Evolutionary conservation across 1,140 invertebrate species (phyloP), one percentile per base, ranked within the genome.

Genomic region (Drosophila nigrodunni): DNA sequence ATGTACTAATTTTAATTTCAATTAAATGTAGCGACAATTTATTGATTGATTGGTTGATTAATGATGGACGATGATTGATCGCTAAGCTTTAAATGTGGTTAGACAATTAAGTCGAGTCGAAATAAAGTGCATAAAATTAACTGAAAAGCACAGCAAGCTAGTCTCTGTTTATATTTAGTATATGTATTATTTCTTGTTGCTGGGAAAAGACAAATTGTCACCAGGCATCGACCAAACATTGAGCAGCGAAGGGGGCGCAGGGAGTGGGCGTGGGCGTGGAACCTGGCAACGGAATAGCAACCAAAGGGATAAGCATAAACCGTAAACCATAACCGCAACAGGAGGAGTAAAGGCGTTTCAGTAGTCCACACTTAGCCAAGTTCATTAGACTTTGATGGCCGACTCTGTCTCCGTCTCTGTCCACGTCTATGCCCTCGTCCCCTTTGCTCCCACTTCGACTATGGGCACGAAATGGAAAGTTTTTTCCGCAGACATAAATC

Each of bases 71-170:
- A 61, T 76, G 21, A 64, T 74, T 75, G 60, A 85, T 68, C 74
- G 80, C 86, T 86, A 70, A 80, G 85, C 83, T 88, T 88, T 88
- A 83, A 88, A 80, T 88, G 83, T 87, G 80, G 85, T 89, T 87
- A 83, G 85, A 37, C 54, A 80, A 77, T 80, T 83, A 87, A 89
- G 80, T 72, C 66, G 52, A 78, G 88, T 64, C 25, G 74, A 72
- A 87, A 87, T 88, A 87, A 88, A 89, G 67, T 89, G 77, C 85
- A 89, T 88, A 78, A 83, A 77, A 83, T 72, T 74, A 61, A 77
- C 73, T 76, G 61, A 39, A 50, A 50, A 65, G 46, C 34, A 44
- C 58, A 55, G 15, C 13, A 47, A 25, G 37, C 44, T 46, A 9
- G 60, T 37, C 54, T 66, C 15, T 80, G 13, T 57, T 18, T 62